Conservation (phyloP, 2,888 invertebrate species). For the Brachynemurus nebulosus region DNA sequence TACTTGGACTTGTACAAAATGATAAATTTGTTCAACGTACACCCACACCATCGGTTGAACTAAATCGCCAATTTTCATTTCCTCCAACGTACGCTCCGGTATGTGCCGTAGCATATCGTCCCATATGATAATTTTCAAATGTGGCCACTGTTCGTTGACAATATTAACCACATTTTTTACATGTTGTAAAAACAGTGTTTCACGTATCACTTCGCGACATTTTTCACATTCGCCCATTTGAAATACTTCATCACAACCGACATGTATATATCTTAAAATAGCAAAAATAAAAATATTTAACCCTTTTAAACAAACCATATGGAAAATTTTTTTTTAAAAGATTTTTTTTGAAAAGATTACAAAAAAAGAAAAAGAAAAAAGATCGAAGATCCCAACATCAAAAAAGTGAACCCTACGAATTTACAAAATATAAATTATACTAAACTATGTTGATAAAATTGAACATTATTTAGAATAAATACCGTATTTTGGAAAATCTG, state of each 20-base stretch:
- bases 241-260: constrained; percentile 62
- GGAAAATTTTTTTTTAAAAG: not conserved
- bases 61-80: constrained; percentile 45
- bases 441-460: too few relatives aligned
- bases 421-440: too few relatives aligned
- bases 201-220: constrained; percentile 38
- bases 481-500: too few relatives aligned
- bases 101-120: constrained; percentile 65
- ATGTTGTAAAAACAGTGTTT: constrained; percentile 47
- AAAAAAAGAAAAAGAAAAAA: too few relatives aligned
- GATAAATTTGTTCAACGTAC: constrained; percentile 56
- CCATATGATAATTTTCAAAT: constrained; percentile 55
- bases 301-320: too few relatives aligned
- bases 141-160: constrained; percentile 42
- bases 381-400: too few relatives aligned
- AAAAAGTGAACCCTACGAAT: too few relatives aligned
- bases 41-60: constrained; percentile 76
- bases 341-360: not conserved
- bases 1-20: constrained; percentile 22
- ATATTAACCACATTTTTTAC: constrained; percentile 43
- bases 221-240: constrained; percentile 52
- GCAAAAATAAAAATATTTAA: constrained; percentile 12
- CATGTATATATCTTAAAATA: constrained; percentile 42
- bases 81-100: constrained; percentile 41
- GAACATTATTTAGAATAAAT: too few relatives aligned